Evolutionary conservation across 2,113 vertebrate species (phyloP).

Genomic region (Brachypodius melanocephalos): DNA sequence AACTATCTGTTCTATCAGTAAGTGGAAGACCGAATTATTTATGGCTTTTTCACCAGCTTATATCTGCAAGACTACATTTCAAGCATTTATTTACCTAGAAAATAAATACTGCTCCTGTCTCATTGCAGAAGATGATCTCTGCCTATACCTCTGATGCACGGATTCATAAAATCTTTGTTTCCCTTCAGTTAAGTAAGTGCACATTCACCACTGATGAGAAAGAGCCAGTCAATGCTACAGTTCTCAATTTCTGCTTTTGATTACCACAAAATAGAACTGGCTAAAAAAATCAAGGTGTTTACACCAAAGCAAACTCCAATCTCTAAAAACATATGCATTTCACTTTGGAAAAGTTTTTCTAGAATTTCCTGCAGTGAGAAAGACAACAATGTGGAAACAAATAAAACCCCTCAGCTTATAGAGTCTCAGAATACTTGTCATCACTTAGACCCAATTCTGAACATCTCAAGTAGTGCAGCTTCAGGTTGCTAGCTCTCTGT

Average conservation of each 20-base stretch:
- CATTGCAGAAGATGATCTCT: background rate
- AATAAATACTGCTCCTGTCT: background rate
- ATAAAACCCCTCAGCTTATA: background rate
- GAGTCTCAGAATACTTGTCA: background rate
- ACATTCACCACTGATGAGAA: background rate
- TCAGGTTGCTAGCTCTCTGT: background rate
- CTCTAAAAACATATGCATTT: background rate
- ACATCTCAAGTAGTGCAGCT: background rate
- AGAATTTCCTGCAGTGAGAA: background rate
- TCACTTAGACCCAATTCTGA: background rate
- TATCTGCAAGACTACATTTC: constrained; percentile 3
- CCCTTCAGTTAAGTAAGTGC: background rate
- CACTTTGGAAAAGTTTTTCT: background rate
- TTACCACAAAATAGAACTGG: background rate
- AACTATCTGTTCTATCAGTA: background rate
- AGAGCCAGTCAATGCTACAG: background rate
- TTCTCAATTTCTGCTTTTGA: background rate
- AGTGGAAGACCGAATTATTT: background rate
- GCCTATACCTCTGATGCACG: background rate
- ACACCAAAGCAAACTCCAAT: background rate
- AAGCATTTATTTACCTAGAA: constrained; percentile 20
- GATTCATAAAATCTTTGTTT: background rate
- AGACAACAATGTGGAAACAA: background rate
- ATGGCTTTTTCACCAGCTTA: background rate
- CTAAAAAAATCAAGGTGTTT: background rate